Percentiles rank a stretch among this genome's conserved stretches.
Conservation (phyloP, 2,888 invertebrate genomes). For the Napeogenes sylphis region DNA sequence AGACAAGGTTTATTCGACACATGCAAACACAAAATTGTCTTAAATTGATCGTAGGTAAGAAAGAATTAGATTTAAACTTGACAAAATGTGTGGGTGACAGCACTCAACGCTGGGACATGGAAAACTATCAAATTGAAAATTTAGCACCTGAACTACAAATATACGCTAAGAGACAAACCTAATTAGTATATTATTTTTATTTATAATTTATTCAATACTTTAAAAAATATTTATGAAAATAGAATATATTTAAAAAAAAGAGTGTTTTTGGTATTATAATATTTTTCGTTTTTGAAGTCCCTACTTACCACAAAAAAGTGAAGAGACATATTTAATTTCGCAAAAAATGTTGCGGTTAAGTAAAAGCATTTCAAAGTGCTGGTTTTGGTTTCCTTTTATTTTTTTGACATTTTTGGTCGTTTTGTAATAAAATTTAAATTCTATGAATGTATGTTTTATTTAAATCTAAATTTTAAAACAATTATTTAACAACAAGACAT, state of each 20-base stretch:
- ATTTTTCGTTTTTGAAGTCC: too few species aligned
- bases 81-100: conserved; percentile 17
- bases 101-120: conserved; percentile 24
- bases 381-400: too few species aligned
- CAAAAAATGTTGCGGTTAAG: conserved; percentile 12
- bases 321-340: conserved; percentile 12
- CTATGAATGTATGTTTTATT: too few species aligned
- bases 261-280: too few species aligned
- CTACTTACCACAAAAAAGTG: conserved; percentile 17
- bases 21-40: conserved; percentile 23
- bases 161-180: conserved; percentile 5
- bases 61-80: conserved; percentile 10
- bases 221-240: too few species aligned
- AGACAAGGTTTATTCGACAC: conserved; percentile 25
- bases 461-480: too few species aligned
- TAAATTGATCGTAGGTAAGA: conserved; percentile 11
- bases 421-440: too few species aligned
- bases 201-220: too few species aligned
- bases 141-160: conserved; percentile 14
- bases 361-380: background rate
- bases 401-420: too few species aligned
- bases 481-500: too few species aligned
- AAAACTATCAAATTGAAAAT: conserved; percentile 16
- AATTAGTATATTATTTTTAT: too few species aligned
- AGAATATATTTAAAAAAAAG: too few species aligned